Base-by-base conservation (phyloP, 2,888 invertebrate species). In the Caenorhabditis panamensis region DNA sequence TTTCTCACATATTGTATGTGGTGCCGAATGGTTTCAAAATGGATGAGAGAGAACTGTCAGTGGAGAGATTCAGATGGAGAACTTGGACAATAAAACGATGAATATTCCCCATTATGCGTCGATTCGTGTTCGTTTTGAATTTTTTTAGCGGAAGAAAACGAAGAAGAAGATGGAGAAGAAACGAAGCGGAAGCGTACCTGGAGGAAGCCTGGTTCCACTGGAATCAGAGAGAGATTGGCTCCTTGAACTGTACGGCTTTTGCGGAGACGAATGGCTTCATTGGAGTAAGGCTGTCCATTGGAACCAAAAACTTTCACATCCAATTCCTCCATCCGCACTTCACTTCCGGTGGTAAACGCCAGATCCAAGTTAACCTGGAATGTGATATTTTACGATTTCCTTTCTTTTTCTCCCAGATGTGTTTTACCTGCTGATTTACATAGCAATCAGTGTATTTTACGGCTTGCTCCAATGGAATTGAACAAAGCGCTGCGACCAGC, bases 401-500 rank as follows among this genome's bases (percentile, higher is more conserved):
- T 18, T 31, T 9, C 31, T 31, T n/a, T n/a, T n/a, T n/a, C 41
- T 41, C 41, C 47, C 47, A 47, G 47, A 47, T 47, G 47, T 47
- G 18, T 4, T n/a, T 36, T 47, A 82, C 85, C 69, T 86, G 85
- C 59, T 87, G 87, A 66, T 86, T 80, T n/a, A 77, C 78, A 67
- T 77, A 86, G 58, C 86, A 84, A 56, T 86, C 84, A 0, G 87
- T 87, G 31, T 73, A 72, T 4, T 82, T 82, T 9, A 82, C 67
- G 44, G 58, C 71, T 22, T 80, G 66, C n/a, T 66, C 61, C 36
- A 84, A 73, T 5, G 77, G 72, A 47, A 87, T 68, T 2, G 87
- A 82, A 61, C 84, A 89, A 16, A 96, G 95, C 91, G 95, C 94
- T 0, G 97, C 95, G 0, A 96, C 95, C 92, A 97, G 97, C 0